phyloP scores from a whole-genome alignment of 1,140 invertebrate genomes.

The Lanistes nyassanus region DNA sequence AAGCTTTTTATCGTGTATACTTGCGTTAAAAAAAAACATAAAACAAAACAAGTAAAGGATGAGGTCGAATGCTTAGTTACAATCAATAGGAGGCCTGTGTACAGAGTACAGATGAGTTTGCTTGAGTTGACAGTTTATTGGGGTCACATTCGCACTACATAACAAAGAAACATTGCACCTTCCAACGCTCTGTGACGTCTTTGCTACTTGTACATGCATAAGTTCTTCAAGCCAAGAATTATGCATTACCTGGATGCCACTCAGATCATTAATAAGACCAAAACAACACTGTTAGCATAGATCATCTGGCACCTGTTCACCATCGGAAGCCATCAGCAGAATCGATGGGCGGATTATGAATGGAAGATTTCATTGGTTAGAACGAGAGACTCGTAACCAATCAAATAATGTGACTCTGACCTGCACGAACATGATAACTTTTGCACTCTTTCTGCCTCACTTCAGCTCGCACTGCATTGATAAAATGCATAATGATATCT shows the following conservation, averaged over 20 bases:
- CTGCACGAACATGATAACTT: background rate
- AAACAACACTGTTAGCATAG: background rate
- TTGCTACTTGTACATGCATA: background rate
- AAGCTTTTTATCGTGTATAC: background rate
- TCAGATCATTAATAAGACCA: background rate
- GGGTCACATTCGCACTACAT: background rate
- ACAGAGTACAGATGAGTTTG: background rate
- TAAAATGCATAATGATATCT: background rate
- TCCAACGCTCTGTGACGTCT: background rate
- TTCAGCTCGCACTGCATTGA: background rate
- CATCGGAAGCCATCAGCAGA: slow-evolving; percentile 1
- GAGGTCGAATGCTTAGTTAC: background rate
- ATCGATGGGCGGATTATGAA: background rate
- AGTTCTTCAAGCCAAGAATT: background rate
- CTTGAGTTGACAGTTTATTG: background rate
- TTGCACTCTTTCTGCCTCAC: background rate
- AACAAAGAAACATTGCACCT: background rate
- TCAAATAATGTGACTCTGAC: background rate
- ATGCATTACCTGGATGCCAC: background rate
- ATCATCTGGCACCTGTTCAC: background rate
- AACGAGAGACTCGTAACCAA: background rate
- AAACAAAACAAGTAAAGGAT: background rate
- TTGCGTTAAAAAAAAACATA: background rate
- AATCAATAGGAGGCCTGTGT: background rate
- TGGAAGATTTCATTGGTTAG: slow-evolving; percentile 2